Evolutionary conservation across 2,888 invertebrate species (phyloP), one percentile per base, ranked within the genome.

Genomic region (Bhutanitis thaidina): DNA sequence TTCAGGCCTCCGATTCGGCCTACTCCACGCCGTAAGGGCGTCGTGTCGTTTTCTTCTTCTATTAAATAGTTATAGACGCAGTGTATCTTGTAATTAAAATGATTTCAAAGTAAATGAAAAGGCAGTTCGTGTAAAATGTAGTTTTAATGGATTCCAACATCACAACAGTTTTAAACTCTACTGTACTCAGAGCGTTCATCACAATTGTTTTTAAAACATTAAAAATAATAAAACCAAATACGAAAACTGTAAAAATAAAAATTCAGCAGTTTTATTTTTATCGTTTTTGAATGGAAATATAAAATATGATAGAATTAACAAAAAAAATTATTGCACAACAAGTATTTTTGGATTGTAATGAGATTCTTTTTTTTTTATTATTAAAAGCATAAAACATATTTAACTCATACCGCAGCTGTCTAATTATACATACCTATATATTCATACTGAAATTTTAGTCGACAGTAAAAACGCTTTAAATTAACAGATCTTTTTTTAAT

Each of bases 61-160:
- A 20, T 20, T 20, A 20, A 2, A 5, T 3, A 20, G 5, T 2
- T 20, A 20, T 2, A 3, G 3, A 20, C 5, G 20, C 5, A 3
- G 5, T 2, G 20, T 5, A 20, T 20, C 20, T 20, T 20, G 5
- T 20, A 20, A 20, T 20, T 20, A 5, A 5, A 2, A 3, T 20
- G 2, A 27, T 27, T 27, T 27, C 8, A 27, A 8, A 27, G 7
- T 27, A 50, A 45, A 45, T 38, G 29, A 36, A 32, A 51, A 60
- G 75, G 72, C 71, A 72, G 75, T 55, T 57, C 56, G 80, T 85
- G 82, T 80, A 85, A 85, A 87, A 85, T 83, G 83, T 82, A 81
- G 67, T 83, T 20, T 86, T 88, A 82, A 83, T 82, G 81, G 77
- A 74, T 75, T 76, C 78, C 77, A 82, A 82, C 76, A 78, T 80